phyloP scores from a whole-genome alignment of 2,888 invertebrate genomes.

The Drosophila suboccidentalis region DNA sequence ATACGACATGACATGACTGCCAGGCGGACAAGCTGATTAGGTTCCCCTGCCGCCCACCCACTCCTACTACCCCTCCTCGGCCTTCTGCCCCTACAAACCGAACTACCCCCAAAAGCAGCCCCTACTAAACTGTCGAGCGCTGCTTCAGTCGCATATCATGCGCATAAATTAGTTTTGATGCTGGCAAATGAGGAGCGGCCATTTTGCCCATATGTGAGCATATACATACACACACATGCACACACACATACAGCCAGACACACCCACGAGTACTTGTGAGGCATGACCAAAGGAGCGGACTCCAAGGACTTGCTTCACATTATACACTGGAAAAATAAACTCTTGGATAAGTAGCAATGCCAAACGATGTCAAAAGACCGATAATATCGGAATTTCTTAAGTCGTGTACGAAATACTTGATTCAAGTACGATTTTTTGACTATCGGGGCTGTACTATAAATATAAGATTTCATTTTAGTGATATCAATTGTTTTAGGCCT shows the following conservation, averaged over 20 bases:
- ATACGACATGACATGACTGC: conserved; percentile 40
- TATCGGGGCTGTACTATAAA: no score
- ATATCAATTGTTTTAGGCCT: no score
- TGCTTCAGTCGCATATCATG: conserved; percentile 39
- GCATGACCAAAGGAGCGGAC: conserved; percentile 44
- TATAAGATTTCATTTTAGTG: no score
- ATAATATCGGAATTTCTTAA: no score
- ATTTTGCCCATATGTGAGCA: conserved; percentile 62
- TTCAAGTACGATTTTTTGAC: no score
- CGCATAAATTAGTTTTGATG: conserved; percentile 80
- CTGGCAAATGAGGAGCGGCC: conserved; percentile 72
- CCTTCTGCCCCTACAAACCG: neutral
- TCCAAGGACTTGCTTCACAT: neutral
- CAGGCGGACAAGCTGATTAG: conserved; percentile 45
- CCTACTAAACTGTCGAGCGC: conserved; percentile 1
- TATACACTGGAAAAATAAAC: neutral
- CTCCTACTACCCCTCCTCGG: neutral
- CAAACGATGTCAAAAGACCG: no score
- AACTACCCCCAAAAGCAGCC: conserved; percentile 3
- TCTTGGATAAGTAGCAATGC: no score
- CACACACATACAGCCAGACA: conserved; percentile 13
- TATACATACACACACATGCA: conserved; percentile 3
- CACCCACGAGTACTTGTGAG: neutral
- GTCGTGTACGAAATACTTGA: no score
- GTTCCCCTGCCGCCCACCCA: neutral